Evolutionary conservation across 2,797 vertebrate genomes (phyloP).

Genomic region (Onychomys torridus): DNA sequence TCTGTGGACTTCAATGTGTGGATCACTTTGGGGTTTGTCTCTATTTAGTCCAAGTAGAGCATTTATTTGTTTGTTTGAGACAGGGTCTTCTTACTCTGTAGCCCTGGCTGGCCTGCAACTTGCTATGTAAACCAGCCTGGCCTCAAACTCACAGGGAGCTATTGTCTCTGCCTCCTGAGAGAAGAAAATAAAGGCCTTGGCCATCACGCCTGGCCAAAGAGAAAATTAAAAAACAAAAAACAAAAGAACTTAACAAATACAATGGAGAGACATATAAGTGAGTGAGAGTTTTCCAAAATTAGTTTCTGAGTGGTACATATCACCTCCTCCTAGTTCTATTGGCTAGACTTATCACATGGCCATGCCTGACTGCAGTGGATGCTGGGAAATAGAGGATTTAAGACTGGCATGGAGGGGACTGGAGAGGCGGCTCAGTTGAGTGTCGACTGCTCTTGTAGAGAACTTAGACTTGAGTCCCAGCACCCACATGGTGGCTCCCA

Average conservation of each 20-base stretch:
- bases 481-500: not conserved
- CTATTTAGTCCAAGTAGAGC: slow-evolving; percentile 20
- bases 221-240: not conserved
- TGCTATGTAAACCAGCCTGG: not conserved
- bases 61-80: not conserved
- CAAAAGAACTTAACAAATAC: not conserved
- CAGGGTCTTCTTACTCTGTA: not conserved
- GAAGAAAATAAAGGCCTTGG: not conserved
- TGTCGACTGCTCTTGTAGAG: not conserved
- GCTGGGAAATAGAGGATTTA: slow-evolving; percentile 57
- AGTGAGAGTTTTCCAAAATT: not conserved
- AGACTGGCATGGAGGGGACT: not conserved
- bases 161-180: not conserved
- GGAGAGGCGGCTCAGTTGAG: not conserved
- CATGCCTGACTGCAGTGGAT: not conserved
- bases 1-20: not conserved
- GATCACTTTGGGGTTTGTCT: not conserved
- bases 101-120: not conserved
- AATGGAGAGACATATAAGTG: not conserved
- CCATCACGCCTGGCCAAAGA: not conserved
- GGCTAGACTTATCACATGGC: not conserved
- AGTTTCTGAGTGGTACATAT: not conserved
- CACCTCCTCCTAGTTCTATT: not conserved
- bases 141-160: not conserved
- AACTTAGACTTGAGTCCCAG: not conserved